Conservation (phyloP, 1,140 invertebrate species). For the Lethrus apterus region DNA sequence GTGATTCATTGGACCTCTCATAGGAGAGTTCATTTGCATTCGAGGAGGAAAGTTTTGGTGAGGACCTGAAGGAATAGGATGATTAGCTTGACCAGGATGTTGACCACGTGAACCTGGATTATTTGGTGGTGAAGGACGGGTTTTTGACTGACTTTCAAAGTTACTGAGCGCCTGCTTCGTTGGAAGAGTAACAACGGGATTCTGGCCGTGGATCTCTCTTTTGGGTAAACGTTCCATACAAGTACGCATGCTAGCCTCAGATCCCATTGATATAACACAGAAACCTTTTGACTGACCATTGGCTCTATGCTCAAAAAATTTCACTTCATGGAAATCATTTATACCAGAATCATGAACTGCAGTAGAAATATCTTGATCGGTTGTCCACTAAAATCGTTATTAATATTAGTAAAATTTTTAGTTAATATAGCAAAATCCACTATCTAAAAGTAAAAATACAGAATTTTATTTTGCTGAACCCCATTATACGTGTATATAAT, state of each 20-base stretch:
- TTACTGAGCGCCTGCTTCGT: constrained; percentile 67
- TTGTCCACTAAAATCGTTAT: constrained; percentile 78
- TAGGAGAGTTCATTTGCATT: constrained; percentile 62
- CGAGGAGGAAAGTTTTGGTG: constrained; percentile 53
- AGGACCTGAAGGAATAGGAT: constrained; percentile 45
- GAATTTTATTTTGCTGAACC: constrained; percentile 4
- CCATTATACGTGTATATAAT: background rate
- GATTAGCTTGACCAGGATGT: constrained; percentile 47
- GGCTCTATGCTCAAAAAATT: constrained; percentile 98
- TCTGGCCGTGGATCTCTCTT: constrained; percentile 92
- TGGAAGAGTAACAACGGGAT: constrained; percentile 88
- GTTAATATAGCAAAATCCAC: constrained; percentile 1
- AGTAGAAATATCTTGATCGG: constrained; percentile 91
- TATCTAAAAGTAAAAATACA: background rate
- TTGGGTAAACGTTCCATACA: constrained; percentile 90
- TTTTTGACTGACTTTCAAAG: constrained; percentile 85
- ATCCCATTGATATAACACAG: constrained; percentile 85
- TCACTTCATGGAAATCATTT: constrained; percentile 92
- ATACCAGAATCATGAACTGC: constrained; percentile 81
- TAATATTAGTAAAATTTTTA: background rate
- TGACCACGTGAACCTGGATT: constrained; percentile 42
- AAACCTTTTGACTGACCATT: constrained; percentile 99
- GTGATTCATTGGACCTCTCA: constrained; percentile 54
- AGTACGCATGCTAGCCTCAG: constrained; percentile 81
- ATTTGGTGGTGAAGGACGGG: constrained; percentile 67